Evolutionary conservation across 2,888 invertebrate species (phyloP), one percentile per base, ranked within the genome.

Genomic region (Polydrusus pterygomalis): DNA sequence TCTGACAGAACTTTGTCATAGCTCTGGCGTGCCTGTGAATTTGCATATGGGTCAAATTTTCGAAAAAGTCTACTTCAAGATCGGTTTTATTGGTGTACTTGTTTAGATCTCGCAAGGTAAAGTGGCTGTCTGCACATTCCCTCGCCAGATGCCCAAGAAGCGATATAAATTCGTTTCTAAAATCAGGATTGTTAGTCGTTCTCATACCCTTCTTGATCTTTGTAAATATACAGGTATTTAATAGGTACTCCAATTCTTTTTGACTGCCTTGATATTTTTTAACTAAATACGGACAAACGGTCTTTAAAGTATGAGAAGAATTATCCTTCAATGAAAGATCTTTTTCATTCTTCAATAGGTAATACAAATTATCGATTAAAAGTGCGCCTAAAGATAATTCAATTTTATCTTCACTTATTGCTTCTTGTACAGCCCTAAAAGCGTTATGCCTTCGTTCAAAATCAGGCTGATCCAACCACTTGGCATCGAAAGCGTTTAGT

Each of bases 381-480:
- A 96, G 88, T 45, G 94, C 90, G 0, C 94, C 93, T 15, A 93
- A 85, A 79, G 93, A 91, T 25, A 94, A 86, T 64, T 92, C 91
- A 20, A 87, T 85, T 62, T 89, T 86, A 70, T 89, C 85, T 0
- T 85, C 85, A 1, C 89, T 88, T 13, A 90, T 87, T n/a, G 89
- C 80, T 2, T 71, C 49, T 76, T 91, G 91, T 49, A 97, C 91
- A 81, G 89, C 88, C 81, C 91, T 92, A 81, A 96, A 96, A 0
- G 95, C 95, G 69, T 93, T 92, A 20, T 97, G 89, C 81, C 98
- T 90, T 81, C 90, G 90, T 77, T 95, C 93, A 82, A 95, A 97
- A 88, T 98, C 97, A 0, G 98, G 97, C 85, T 98, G 97, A 82
- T 98, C 97, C n/a, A 98, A 90, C 92, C 95, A 95, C 78, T 93